These are phyloP conservation scores for Euleptes europaea DNA, from an alignment of 2,113 vertebrate genomes.

Conservation along the genomic window DNA sequence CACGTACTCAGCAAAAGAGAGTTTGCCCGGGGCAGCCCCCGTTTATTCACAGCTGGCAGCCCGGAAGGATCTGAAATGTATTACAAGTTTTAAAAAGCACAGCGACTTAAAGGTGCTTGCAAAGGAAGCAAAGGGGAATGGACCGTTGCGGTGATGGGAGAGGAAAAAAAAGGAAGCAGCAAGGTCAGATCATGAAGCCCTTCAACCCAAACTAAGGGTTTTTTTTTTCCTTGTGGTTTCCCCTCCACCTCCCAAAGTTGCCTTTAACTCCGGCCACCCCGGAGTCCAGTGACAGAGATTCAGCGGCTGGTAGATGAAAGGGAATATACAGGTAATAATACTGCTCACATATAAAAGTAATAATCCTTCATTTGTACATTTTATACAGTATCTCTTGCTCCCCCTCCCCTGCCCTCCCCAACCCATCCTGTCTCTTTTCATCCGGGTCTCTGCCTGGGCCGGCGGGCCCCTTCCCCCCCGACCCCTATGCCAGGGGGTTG, in stretches of 20 bases:
- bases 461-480: slow-evolving; percentile 5
- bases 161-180: neutral
- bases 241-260: slow-evolving; percentile 19
- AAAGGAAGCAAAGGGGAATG: neutral
- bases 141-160: neutral
- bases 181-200: slow-evolving; percentile 8
- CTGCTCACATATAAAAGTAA: slow-evolving; percentile 99
- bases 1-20: neutral
- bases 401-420: slow-evolving; percentile 37
- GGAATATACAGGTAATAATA: slow-evolving; percentile 88
- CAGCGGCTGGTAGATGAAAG: slow-evolving; percentile 44
- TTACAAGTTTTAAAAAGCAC: neutral
- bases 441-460: slow-evolving; percentile 44
- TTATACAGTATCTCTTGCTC: slow-evolving; percentile 87
- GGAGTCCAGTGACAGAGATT: slow-evolving; percentile 33
- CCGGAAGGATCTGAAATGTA: neutral
- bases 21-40: neutral
- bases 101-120: neutral
- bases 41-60: neutral
- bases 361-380: slow-evolving; percentile 98
- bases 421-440: slow-evolving; percentile 29
- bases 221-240: neutral
- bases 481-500: slow-evolving; percentile 89
- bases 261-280: slow-evolving; percentile 20
- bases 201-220: slow-evolving; percentile 15